phyloP scores from a whole-genome alignment of 2,113 vertebrate species.

The Herpetotheres cachinnans region DNA sequence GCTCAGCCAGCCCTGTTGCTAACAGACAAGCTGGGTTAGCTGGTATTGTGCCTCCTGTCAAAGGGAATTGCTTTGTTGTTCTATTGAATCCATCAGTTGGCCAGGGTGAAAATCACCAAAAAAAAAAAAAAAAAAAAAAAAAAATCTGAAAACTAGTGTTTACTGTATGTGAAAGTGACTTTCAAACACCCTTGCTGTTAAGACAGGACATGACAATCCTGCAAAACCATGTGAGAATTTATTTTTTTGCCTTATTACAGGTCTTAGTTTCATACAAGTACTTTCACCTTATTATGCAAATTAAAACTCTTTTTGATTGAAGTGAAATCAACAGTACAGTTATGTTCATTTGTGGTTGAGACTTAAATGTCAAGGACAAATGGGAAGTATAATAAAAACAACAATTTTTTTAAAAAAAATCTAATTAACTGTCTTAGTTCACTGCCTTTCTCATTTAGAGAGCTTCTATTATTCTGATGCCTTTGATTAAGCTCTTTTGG shows the following conservation, averaged over 20 bases:
- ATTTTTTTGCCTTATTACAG: neutral
- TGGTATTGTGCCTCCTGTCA: conserved; percentile 25
- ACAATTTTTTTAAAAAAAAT: neutral
- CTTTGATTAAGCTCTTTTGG: conserved; percentile 7
- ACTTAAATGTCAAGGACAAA: conserved; percentile 15
- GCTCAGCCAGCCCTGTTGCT: conserved; percentile 33
- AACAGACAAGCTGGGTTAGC: neutral
- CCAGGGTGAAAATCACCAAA: neutral
- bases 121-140: neutral
- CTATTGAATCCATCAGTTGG: neutral
- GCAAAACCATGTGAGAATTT: neutral
- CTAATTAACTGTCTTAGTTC: conserved; percentile 14
- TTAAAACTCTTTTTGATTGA: neutral
- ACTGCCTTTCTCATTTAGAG: conserved; percentile 3
- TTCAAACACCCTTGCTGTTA: neutral
- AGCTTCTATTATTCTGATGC: conserved; percentile 8
- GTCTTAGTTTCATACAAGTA: neutral
- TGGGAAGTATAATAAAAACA: neutral
- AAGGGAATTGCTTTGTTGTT: neutral
- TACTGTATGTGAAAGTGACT: neutral
- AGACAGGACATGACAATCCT: neutral
- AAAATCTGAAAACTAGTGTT: neutral
- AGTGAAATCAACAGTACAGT: neutral
- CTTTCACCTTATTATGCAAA: conserved; percentile 16
- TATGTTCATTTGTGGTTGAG: neutral